Conservation (phyloP, 2,797 vertebrate species). For the Borostomias antarcticus region DNA sequence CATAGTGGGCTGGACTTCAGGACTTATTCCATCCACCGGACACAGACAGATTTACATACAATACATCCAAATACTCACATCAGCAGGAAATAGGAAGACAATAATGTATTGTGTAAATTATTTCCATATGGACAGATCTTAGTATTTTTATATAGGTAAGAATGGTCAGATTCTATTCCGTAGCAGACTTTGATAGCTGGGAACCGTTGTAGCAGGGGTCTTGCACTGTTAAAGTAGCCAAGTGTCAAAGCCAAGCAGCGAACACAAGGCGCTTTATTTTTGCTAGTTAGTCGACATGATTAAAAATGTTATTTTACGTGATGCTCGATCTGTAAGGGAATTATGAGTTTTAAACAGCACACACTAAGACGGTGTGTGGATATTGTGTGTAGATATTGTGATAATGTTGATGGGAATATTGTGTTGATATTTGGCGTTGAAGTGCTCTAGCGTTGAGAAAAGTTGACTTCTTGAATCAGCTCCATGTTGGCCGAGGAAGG, state of each 20-base stretch:
- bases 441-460: constrained; percentile 8
- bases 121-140: constrained; percentile 59
- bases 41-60: constrained; percentile 30
- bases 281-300: constrained; percentile 40
- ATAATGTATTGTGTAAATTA: constrained; percentile 50
- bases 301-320: constrained; percentile 43
- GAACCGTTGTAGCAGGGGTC: constrained; percentile 48
- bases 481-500: constrained; percentile 12
- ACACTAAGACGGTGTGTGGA: neutral
- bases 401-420: neutral
- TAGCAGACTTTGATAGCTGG: constrained; percentile 31
- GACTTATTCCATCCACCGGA: constrained; percentile 48
- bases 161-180: constrained; percentile 56
- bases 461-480: constrained; percentile 18
- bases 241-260: constrained; percentile 40
- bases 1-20: constrained; percentile 50
- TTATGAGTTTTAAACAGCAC: constrained; percentile 2
- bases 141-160: constrained; percentile 73
- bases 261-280: constrained; percentile 65
- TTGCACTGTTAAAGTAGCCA: constrained; percentile 60
- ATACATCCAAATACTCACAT: constrained; percentile 17
- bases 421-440: neutral
- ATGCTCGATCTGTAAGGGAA: constrained; percentile 37
- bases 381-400: neutral
- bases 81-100: constrained; percentile 15